Evolutionary conservation across 2,113 vertebrate genomes (phyloP), one percentile per base, ranked within the genome.

Genomic region (Periophthalmodon schlosseri): DNA sequence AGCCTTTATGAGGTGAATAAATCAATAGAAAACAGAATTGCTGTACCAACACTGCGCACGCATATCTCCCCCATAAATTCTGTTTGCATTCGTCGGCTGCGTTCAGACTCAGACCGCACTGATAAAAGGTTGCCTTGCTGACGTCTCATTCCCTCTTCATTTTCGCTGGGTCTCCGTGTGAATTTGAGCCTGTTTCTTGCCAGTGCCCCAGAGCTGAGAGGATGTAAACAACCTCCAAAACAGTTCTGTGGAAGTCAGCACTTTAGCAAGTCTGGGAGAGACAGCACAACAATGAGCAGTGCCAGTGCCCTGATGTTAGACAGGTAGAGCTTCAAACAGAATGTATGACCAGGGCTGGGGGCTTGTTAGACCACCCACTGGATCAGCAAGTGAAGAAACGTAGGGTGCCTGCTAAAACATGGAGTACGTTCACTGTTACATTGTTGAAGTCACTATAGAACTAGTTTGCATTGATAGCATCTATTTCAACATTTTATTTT

Each of bases 51-150:
- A 34, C 34, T 65, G 34, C 34, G 39, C 63, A 44, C n/a, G 18
- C n/a, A n/a, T 13, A 65, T 65, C 34, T 1, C 63, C 34, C 44
- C 34, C 16, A 65, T 65, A 44, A 65, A 65, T 65, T 20, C 23
- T 73, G 46, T 28, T 14, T 70, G 13, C 58, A 54, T 28, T 18
- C 36, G 23, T 33, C 5, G 7, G 15, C 0, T 68, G 58, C 21
- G 69, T 52, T 24, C 23, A 67, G 65, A 36, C 58, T 36, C 28
- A 83, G 71, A 65, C 61, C 46, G 0, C 20, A 10, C 39, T 23
- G 54, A 10, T 70, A 69, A 61, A 68, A 71, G 61, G 60, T 80
- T 52, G 58, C 82, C 68, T 20, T 70, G 73, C 24, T 74, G 63
- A 78, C 71, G 36, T 60, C 61, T 18, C 64, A 33, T 28, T 61